Evolutionary conservation across 2,113 vertebrate genomes (phyloP).

Genomic region (Raphicerus campestris): DNA sequence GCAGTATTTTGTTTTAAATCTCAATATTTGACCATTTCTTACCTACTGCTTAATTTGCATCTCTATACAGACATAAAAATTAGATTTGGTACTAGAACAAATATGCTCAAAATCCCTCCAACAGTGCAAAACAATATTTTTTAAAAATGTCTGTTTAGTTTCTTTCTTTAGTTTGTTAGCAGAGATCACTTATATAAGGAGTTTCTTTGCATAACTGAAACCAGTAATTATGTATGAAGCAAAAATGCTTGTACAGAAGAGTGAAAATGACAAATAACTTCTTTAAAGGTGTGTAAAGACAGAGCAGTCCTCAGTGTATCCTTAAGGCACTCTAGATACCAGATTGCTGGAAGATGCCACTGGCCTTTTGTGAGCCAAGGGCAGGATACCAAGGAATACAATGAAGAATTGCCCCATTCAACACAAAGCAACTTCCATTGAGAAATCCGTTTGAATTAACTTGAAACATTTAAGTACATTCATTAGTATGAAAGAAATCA

Average conservation of each 20-base stretch:
- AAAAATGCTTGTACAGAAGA: background rate
- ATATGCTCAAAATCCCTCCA: background rate
- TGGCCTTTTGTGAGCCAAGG: background rate
- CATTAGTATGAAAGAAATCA: slow-evolving; percentile 16
- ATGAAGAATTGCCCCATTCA: background rate
- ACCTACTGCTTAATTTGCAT: slow-evolving; percentile 30
- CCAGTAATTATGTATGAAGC: background rate
- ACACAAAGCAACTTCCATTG: background rate
- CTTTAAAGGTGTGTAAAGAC: background rate
- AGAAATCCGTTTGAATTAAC: background rate
- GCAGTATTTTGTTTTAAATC: background rate
- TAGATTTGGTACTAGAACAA: slow-evolving; percentile 4
- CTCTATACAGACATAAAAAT: slow-evolving; percentile 36
- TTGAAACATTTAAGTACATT: background rate
- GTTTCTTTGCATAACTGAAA: background rate
- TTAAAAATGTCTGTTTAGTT: slow-evolving; percentile 3
- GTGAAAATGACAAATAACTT: background rate
- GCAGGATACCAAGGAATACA: background rate
- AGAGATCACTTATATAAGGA: background rate
- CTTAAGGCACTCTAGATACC: background rate
- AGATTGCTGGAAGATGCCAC: background rate
- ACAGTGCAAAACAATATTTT: slow-evolving; percentile 15
- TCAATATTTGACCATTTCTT: slow-evolving; percentile 44
- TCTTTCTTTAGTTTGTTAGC: slow-evolving; percentile 49
- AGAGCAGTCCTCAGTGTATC: background rate